Evolutionary conservation across 2,113 vertebrate species (phyloP).

Genomic region (Cynocephalus volans): DNA sequence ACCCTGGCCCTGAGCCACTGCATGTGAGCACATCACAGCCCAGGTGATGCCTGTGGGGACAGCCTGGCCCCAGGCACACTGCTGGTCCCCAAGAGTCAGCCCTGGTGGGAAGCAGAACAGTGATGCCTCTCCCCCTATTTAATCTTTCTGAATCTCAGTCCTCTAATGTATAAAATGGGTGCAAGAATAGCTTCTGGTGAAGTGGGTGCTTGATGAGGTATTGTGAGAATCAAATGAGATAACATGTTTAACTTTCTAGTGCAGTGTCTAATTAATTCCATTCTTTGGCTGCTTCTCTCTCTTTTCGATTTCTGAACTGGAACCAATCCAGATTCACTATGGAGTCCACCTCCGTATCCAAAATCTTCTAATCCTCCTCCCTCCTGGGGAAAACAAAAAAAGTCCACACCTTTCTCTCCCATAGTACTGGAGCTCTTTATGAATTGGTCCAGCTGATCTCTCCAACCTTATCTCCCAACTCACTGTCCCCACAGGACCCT

Average conservation of each 20-base stretch:
- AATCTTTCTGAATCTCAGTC: neutral
- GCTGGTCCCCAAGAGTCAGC: neutral
- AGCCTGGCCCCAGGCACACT: too few relatives aligned
- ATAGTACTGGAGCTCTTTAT: neutral
- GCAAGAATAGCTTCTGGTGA: neutral
- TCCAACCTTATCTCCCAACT: neutral
- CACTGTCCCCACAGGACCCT: neutral
- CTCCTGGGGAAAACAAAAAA: neutral
- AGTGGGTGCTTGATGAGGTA: neutral
- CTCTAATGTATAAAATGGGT: neutral
- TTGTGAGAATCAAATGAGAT: neutral
- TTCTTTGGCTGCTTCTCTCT: neutral
- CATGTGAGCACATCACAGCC: neutral
- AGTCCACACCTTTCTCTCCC: neutral
- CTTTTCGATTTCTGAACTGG: constrained; percentile 14
- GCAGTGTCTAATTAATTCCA: neutral
- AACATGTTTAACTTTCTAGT: neutral
- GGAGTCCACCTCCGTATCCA: neutral
- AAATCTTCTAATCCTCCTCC: neutral
- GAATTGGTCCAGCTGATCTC: neutral
- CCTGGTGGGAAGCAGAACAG: neutral
- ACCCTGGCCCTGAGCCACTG: too few relatives aligned
- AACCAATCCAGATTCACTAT: neutral
- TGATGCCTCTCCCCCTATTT: neutral
- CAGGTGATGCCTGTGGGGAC: neutral